Base-by-base conservation (phyloP, 2,113 vertebrate genomes). In the Ranitomeya imitator region DNA sequence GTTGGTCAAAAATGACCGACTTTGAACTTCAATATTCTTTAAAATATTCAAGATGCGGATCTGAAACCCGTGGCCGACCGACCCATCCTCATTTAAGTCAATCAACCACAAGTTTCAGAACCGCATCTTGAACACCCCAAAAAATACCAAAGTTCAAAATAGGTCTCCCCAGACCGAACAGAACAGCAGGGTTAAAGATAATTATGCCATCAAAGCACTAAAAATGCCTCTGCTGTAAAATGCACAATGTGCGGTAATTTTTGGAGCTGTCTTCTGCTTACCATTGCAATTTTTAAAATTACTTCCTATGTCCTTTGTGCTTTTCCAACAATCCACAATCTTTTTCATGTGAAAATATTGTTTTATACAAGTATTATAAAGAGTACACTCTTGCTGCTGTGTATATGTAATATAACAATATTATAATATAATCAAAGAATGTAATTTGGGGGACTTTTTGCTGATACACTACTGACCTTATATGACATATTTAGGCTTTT, bases 131-230 rank as follows among this genome's bases (percentile, higher is more conserved):
- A n/a, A n/a, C n/a, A n/a, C n/a, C n/a, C n/a, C n/a, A n/a, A n/a
- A n/a, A n/a, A n/a, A n/a, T n/a, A n/a, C n/a, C n/a, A n/a, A n/a
- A n/a, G n/a, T n/a, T n/a, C n/a, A n/a, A n/a, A n/a, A n/a, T n/a
- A n/a, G n/a, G n/a, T n/a, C n/a, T n/a, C n/a, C n/a, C n/a, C n/a
- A n/a, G n/a, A n/a, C n/a, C n/a, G n/a, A n/a, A n/a, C n/a, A n/a
- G n/a, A n/a, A n/a, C n/a, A n/a, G n/a, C n/a, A n/a, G n/a, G n/a
- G n/a, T n/a, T n/a, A 69, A 74, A 76, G 80, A 77, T 82, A 83
- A 88, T 88, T 88, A 83, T 78, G 57, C 87, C 80, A 52, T 63
- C 79, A 83, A 74, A 88, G 87, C 87, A 83, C n/a, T 88, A 88
- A 83, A 83, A 60, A 88, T 54, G 80, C 73, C 80, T 83, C 31